Evolutionary conservation across 2,113 vertebrate genomes (phyloP).

Genomic region (Polyodon spathula): DNA sequence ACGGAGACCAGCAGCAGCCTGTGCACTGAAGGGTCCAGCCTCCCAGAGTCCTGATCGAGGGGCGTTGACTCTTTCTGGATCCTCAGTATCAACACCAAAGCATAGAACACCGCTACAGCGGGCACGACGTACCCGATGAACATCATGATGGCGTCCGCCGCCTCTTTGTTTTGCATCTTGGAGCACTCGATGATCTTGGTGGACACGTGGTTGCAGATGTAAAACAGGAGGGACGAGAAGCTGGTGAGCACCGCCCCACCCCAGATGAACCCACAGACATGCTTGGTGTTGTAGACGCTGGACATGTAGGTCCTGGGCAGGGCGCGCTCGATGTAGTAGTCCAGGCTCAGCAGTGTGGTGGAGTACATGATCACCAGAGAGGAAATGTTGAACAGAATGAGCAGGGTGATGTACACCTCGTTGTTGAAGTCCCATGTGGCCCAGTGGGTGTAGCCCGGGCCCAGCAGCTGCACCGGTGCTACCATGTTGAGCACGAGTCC

Average conservation of each 20-base stretch:
- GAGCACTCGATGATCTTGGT: slow-evolving; percentile 83
- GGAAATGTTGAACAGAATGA: slow-evolving; percentile 88
- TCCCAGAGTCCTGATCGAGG: slow-evolving; percentile 76
- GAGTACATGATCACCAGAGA: slow-evolving; percentile 91
- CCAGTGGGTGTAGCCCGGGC: slow-evolving; percentile 74
- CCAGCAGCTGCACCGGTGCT: slow-evolving; percentile 76
- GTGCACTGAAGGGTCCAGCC: slow-evolving; percentile 81
- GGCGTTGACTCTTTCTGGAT: slow-evolving; percentile 80
- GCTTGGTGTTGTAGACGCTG: slow-evolving; percentile 91
- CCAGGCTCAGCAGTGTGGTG: slow-evolving; percentile 83
- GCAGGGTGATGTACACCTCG: slow-evolving; percentile 80
- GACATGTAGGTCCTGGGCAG: slow-evolving; percentile 93
- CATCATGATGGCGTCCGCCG: slow-evolving; percentile 84
- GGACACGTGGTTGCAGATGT: slow-evolving; percentile 88
- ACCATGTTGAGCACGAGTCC: slow-evolving; percentile 82
- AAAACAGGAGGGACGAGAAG: slow-evolving; percentile 91
- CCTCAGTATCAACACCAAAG: slow-evolving; percentile 72
- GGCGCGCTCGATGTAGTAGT: slow-evolving; percentile 91
- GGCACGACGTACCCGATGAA: slow-evolving; percentile 89
- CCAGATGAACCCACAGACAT: slow-evolving; percentile 94
- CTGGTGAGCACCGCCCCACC: slow-evolving; percentile 91
- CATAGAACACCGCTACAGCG: slow-evolving; percentile 73
- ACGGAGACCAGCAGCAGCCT: slow-evolving; percentile 80
- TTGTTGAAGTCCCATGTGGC: slow-evolving; percentile 76
- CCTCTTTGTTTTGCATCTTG: slow-evolving; percentile 88